phyloP scores from a whole-genome alignment of 2,888 invertebrate genomes.

The Congeria kusceri region DNA sequence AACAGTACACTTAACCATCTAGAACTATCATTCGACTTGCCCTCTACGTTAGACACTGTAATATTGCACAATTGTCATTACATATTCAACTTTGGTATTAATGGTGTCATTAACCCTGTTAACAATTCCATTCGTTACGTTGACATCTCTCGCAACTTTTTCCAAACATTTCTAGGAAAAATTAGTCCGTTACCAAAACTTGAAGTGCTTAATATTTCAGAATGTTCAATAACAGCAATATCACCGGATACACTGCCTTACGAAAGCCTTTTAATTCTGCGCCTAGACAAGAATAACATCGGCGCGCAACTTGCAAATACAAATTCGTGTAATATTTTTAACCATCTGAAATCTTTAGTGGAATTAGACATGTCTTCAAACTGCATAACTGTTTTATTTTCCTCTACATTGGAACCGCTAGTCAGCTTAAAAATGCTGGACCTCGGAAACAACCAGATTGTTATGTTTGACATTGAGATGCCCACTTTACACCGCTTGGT shows the following conservation, averaged over 20 bases:
- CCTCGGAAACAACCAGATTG: conserved; percentile 37
- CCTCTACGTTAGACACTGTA: background rate
- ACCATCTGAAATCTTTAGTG: conserved; percentile 22
- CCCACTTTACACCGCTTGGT: conserved; percentile 17
- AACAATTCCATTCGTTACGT: conserved; percentile 12
- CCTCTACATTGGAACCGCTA: background rate
- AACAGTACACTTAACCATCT: no score
- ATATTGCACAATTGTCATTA: no score
- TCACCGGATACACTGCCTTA: conserved; percentile 17
- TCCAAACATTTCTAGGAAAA: conserved; percentile 16
- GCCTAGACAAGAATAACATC: conserved; percentile 31
- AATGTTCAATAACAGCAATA: conserved; percentile 23
- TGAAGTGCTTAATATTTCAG: conserved; percentile 33
- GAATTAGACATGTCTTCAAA: conserved; percentile 30
- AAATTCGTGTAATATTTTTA: conserved; percentile 15
- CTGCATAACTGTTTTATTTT: conserved; percentile 9
- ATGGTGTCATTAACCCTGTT: conserved; percentile 7
- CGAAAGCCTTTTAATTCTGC: conserved; percentile 9
- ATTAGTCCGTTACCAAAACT: conserved; percentile 23
- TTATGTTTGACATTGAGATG: conserved; percentile 1
- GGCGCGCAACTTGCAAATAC: conserved; percentile 15
- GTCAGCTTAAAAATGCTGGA: conserved; percentile 14
- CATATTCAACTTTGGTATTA: conserved; percentile 1
- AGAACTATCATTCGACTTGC: no score
- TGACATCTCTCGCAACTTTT: conserved; percentile 36